Percentiles rank a stretch among this genome's conserved stretches.
Conservation (phyloP, 23 tunicate genomes). For the Styela plicata region DNA sequence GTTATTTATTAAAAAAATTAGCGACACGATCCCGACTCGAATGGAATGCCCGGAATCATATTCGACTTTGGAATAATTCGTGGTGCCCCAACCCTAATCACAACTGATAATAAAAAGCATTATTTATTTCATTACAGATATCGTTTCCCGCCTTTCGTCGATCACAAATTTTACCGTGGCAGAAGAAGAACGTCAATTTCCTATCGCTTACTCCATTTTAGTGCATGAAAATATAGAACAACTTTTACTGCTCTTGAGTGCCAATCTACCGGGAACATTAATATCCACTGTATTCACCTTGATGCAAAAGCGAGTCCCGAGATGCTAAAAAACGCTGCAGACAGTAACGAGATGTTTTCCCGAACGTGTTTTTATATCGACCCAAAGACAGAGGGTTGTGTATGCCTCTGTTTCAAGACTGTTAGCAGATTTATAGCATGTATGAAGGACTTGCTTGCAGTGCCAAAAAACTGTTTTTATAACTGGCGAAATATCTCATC, state of each 20-base stretch:
- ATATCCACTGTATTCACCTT: slow-evolving; percentile 74
- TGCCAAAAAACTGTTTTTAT: slow-evolving; percentile 1
- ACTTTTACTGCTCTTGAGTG: slow-evolving; percentile 44
- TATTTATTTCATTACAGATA: slow-evolving; percentile 24
- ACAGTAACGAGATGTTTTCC: slow-evolving; percentile 49
- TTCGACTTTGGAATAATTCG: too few species aligned
- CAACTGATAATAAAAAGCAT: too few species aligned
- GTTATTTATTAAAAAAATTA: too few species aligned
- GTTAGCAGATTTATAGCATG: slow-evolving; percentile 71
- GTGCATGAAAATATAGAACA: slow-evolving; percentile 52
- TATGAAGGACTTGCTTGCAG: slow-evolving; percentile 56
- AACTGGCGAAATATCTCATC: slow-evolving; percentile 71
- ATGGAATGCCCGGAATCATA: too few species aligned
- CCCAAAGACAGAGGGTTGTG: slow-evolving; percentile 31
- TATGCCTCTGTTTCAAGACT: slow-evolving; percentile 60
- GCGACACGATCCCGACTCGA: too few species aligned
- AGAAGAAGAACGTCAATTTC: slow-evolving; percentile 42
- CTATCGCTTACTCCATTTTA: slow-evolving; percentile 69
- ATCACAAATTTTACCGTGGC: slow-evolving; percentile 10
- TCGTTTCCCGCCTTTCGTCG: slow-evolving; percentile 9
- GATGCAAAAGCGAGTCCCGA: slow-evolving; percentile 30
- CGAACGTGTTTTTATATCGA: slow-evolving; percentile 62
- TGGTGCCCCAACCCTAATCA: too few species aligned
- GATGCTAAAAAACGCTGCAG: slow-evolving; percentile 3
- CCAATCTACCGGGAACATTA: slow-evolving; percentile 66